Evolutionary conservation across 2,113 vertebrate species (phyloP).

Genomic region (Acrocephalus arundinaceus): DNA sequence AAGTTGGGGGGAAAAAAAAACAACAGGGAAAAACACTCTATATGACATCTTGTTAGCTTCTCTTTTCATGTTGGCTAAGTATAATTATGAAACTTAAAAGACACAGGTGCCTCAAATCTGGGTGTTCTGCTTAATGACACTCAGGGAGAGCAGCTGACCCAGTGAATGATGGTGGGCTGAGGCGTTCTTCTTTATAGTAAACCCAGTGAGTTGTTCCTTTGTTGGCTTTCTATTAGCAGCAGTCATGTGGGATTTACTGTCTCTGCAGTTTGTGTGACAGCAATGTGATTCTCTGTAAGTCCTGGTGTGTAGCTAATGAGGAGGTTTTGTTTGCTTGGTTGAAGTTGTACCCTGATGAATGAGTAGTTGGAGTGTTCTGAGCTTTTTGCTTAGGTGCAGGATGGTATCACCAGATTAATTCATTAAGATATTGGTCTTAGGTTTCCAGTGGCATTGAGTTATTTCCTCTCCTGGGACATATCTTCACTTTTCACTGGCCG

Average conservation of each 20-base stretch:
- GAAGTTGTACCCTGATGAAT: not conserved
- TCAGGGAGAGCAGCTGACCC: not conserved
- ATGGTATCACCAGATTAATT: not conserved
- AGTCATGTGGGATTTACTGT: not conserved
- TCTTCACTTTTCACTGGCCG: not conserved
- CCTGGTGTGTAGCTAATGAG: not conserved
- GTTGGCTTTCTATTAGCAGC: not conserved
- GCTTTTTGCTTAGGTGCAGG: not conserved
- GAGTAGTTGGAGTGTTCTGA: not conserved
- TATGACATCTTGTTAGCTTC: not conserved
- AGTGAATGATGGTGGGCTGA: not conserved
- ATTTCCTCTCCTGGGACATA: not conserved
- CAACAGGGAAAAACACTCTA: fast-evolving
- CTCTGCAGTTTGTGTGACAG: not conserved
- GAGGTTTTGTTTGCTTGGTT: not conserved
- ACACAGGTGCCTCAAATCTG: not conserved
- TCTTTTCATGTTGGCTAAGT: not conserved
- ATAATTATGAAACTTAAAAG: not conserved
- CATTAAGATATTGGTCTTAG: not conserved
- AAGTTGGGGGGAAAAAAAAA: fast-evolving
- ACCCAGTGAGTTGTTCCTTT: not conserved
- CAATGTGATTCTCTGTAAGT: not conserved
- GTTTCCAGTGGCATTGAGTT: not conserved
- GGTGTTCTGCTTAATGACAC: not conserved
- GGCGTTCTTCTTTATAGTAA: not conserved